These are phyloP conservation scores for Deroptyus accipitrinus DNA, from an alignment of 2,113 vertebrate genomes.

Conservation along the genomic window DNA sequence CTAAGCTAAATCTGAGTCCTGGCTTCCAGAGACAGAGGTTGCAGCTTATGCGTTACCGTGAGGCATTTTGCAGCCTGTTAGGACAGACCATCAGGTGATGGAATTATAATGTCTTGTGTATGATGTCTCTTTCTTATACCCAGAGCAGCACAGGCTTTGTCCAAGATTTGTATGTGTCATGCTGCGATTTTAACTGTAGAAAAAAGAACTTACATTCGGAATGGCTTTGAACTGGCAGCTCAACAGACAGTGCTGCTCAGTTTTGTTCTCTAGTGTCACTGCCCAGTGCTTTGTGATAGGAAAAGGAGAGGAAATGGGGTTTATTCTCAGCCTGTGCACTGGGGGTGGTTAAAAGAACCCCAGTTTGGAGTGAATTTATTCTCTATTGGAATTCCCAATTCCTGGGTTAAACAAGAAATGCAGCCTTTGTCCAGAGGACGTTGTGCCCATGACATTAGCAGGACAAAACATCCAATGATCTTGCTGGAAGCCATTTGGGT, in stretches of 20 bases:
- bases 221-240: neutral
- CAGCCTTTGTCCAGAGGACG: neutral
- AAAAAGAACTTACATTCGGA: neutral
- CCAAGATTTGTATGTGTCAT: neutral
- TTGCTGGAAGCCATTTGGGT: neutral
- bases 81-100: neutral
- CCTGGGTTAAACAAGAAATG: neutral
- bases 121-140: neutral
- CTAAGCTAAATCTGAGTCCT: neutral
- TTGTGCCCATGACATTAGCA: slow-evolving; percentile 30
- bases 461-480: slow-evolving; percentile 40
- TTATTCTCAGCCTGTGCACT: neutral
- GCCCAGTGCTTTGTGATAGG: neutral
- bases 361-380: neutral
- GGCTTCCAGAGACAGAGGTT: neutral
- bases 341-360: neutral
- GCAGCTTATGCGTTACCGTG: neutral
- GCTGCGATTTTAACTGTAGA: neutral
- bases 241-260: neutral
- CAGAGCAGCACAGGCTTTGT: neutral
- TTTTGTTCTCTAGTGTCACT: neutral
- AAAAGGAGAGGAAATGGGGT: neutral
- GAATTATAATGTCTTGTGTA: neutral
- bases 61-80: neutral
- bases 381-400: neutral